Evolutionary conservation across 2,797 vertebrate species (phyloP), one percentile per base, ranked within the genome.

Genomic region (Falco naumanni): DNA sequence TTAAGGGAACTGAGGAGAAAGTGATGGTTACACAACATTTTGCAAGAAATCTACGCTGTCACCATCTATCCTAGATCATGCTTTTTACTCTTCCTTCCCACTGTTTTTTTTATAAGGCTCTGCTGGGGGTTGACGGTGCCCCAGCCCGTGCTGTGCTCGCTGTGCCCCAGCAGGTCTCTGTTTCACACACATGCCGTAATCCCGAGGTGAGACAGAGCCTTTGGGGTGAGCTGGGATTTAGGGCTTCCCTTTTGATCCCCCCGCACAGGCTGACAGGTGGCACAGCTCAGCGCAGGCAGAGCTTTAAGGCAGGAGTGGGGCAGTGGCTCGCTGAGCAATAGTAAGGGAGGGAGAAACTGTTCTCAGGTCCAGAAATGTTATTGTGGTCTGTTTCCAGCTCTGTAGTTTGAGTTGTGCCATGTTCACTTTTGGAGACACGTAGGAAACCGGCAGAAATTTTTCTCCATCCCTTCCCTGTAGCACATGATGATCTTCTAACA

Each of bases 241-340:
- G 70, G 77, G 66, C 16, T 47, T 96, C 61, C 72, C 94, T 97
- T 97, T 96, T 97, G 96, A 95, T 96, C 95, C 86, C 34, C 66
- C 34, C 2, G 2, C 25, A 2, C 2, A 9, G 16, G 59, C 64
- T 91, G 77, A 81, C 2, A 13, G 34, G 53, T 65, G 90, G 87
- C 92, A 78, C 39, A 33, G 71, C 93, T 89, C 63, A 34, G 60
- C 1, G 0, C 33, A 34, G 34, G 76, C 39, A 69, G 50, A 1
- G 5, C 34, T 87, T 60, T 84, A 63, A 72, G 75, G 28, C 7
- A 5, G n/a, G 56, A 80, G 21, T 2, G 0, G 15, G 24, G 45
- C 34, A 43, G 68, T 2, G 0, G 8, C 59, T 75, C 2, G 1
- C 51, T 48, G 45, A 64, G 77, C 28, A n/a, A 41, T 60, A 74